These are phyloP conservation scores for Spodoptera litura DNA, from an alignment of 1,140 invertebrate species.

Conservation along the genomic window DNA sequence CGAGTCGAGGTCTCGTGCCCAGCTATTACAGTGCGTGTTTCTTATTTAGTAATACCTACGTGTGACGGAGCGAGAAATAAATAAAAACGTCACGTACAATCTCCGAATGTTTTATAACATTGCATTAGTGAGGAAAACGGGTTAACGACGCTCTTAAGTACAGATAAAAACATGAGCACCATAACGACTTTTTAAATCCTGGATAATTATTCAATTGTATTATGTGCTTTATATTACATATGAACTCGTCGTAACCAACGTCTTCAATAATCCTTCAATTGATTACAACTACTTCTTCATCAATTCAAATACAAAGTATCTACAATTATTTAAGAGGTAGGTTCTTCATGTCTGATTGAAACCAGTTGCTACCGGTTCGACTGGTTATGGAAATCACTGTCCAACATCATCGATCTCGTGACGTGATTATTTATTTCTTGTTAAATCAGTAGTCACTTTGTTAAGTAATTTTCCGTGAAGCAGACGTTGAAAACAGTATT, in stretches of 20 bases:
- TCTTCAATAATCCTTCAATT: too few species aligned
- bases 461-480: conserved; percentile 15
- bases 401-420: conserved; percentile 1
- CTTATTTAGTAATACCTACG: conserved; percentile 34
- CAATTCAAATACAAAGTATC: too few species aligned
- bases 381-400: conserved; percentile 27
- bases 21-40: conserved; percentile 44
- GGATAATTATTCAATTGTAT: conserved; percentile 14
- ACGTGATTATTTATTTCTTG: not conserved
- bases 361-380: not conserved
- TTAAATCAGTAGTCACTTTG: not conserved
- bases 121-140: conserved; percentile 25
- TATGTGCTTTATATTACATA: not conserved
- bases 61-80: conserved; percentile 1
- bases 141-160: conserved; percentile 26
- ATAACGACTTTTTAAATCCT: conserved; percentile 19
- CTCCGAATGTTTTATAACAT: conserved; percentile 32
- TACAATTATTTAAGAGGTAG: not conserved
- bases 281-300: too few species aligned
- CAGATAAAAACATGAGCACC: conserved; percentile 1
- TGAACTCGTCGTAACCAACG: not conserved
- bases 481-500: not conserved
- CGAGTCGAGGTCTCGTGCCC: conserved; percentile 49
- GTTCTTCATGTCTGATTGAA: not conserved
- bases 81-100: conserved; percentile 18